Base-by-base conservation (phyloP, 2,113 vertebrate genomes). In the Cygnus atratus region DNA sequence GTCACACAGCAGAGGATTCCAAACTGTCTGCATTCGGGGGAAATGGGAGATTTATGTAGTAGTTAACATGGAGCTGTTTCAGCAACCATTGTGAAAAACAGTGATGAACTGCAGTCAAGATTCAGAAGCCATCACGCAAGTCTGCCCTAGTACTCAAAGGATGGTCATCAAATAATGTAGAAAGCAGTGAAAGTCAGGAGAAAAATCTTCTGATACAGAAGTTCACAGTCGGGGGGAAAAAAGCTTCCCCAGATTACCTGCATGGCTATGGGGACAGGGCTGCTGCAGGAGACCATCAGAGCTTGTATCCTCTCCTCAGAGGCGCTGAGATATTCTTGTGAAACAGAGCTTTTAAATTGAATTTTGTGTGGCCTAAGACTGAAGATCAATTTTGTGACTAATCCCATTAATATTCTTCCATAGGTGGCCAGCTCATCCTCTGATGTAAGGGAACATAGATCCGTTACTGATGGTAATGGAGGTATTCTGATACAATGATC, bases 41-140 rank as follows among this genome's bases (percentile, higher is more conserved):
- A 89, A 95, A 91, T 11, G 35, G 31, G 68, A 95, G 92, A 91
- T 95, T 97, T 92, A 94, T 96, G 88, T 46, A 76, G 58, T 17
- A 92, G 66, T 91, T 95, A 84, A 70, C 41, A 21, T 52, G 67
- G 80, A 95, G 66, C 77, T 87, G 81, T 92, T 96, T 89, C 81
- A 91, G 74, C 84, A 94, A 28, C 44, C 46, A 33, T 79, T 76
- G 86, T 93, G 84, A 68, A 85, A 95, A 95, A 43, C 52, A 70
- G 70, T 82, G 79, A 92, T 93, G 77, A 79, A 92, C 58, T 92
- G 72, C 54, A 82, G 63, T 91, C n/a, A 33, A 57, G 81, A 94
- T 48, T 90, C 90, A 84, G 76, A 86, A 95, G 73, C 37, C 74
- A 87, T 93, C 86, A 82, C 75, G 16, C 15, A 84, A 62, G 78